phyloP scores from a whole-genome alignment of 2,888 invertebrate species.

The Pocota personata region DNA sequence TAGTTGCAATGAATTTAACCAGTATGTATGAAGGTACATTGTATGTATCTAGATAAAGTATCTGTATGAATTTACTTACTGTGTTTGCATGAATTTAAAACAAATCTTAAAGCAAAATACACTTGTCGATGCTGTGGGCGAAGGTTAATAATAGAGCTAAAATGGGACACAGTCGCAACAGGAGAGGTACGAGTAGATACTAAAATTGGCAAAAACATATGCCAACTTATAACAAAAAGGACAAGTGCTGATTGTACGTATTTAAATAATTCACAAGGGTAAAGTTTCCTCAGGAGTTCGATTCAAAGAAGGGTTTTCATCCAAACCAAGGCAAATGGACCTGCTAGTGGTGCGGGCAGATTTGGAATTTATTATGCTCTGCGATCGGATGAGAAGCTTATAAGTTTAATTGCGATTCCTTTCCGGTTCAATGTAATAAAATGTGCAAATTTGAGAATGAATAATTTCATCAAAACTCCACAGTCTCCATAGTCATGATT shows the following conservation, averaged over 20 bases:
- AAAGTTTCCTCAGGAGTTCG: slow-evolving; percentile 33
- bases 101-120: slow-evolving; percentile 14
- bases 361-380: not conserved
- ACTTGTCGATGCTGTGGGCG: not conserved
- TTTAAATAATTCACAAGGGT: slow-evolving; percentile 57
- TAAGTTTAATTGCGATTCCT: slow-evolving; percentile 16
- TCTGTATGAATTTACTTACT: not conserved
- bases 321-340: not conserved
- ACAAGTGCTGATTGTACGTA: slow-evolving; percentile 24
- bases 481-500: not conserved
- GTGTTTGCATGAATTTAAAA: slow-evolving; percentile 13
- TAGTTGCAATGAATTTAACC: not conserved
- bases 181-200: slow-evolving; percentile 12
- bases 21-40: too few relatives aligned
- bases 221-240: slow-evolving; percentile 33
- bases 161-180: not conserved
- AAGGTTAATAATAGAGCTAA: slow-evolving; percentile 3
- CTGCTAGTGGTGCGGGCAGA: not conserved
- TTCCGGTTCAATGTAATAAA: slow-evolving; percentile 4
- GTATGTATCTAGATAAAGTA: not conserved
- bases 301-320: not conserved
- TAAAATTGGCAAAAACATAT: slow-evolving; percentile 22
- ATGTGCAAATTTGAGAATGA: slow-evolving; percentile 34
- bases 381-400: not conserved
- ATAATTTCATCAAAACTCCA: slow-evolving; percentile 9